Evolutionary conservation across 1,140 invertebrate genomes (phyloP).

Genomic region (Euschistus heros): DNA sequence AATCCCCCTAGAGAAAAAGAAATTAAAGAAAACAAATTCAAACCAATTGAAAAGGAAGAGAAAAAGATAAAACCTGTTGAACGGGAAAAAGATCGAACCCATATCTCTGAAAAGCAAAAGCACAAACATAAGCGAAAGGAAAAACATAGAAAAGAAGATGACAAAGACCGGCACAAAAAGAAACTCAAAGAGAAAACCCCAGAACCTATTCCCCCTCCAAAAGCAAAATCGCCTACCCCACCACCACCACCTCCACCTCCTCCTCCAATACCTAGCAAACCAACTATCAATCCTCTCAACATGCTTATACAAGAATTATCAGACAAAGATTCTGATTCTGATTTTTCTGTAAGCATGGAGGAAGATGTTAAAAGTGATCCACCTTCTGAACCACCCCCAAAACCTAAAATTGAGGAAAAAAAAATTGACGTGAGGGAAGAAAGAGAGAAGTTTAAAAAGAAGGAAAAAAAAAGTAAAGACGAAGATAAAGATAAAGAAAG

Average conservation of each 20-base stretch:
- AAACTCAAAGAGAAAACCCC: constrained; percentile 41
- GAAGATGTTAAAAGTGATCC: constrained; percentile 22
- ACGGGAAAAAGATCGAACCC: constrained; percentile 34
- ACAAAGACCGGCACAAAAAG: constrained; percentile 31
- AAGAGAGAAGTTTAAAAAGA: constrained; percentile 30
- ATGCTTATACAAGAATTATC: constrained; percentile 20
- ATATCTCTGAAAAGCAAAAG: constrained; percentile 37
- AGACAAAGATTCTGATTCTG: constrained; percentile 26
- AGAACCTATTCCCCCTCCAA: constrained; percentile 33
- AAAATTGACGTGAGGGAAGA: constrained; percentile 22
- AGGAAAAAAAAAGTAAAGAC: constrained; percentile 29
- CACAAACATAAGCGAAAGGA: constrained; percentile 45
- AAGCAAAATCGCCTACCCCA: constrained; percentile 35
- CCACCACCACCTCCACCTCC: constrained; percentile 38
- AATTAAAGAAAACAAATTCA: constrained; percentile 37
- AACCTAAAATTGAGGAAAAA: constrained; percentile 11
- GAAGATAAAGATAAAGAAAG: constrained; percentile 30
- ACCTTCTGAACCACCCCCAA: constrained; percentile 16
- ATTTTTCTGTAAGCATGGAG: constrained; percentile 22
- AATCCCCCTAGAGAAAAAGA: constrained; percentile 27
- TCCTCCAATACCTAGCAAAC: constrained; percentile 31
- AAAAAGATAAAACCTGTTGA: constrained; percentile 30
- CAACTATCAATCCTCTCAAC: constrained; percentile 26
- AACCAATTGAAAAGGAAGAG: constrained; percentile 32
- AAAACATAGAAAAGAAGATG: constrained; percentile 34